Evolutionary conservation across 2,113 vertebrate genomes (phyloP), one percentile per base, ranked within the genome.

Genomic region (Rhinichthys klamathensis): DNA sequence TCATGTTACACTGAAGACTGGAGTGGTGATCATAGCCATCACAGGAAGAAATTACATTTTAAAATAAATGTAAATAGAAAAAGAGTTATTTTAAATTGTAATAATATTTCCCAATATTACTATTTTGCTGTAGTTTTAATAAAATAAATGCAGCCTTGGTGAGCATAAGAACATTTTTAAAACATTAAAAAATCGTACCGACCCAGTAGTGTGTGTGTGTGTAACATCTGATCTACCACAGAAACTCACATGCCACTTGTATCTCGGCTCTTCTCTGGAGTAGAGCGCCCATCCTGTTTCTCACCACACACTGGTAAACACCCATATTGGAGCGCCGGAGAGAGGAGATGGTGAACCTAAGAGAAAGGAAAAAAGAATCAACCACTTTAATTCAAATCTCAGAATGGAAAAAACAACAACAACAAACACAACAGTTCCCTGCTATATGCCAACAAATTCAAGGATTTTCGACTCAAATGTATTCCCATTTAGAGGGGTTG

Each of bases 281-380:
- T 86, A 97, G 91, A 0, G 95, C 94, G 0, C 96, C 96, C 95
- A 95, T 95, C 85, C 96, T 93, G 95, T 96, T 97, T 16, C 96
- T 91, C 15, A 95, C 96, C 1, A 95, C 82, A 2, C 96, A 97
- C 58, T 94, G 96, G 89, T 97, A 97, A 80, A 84, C 93, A 38
- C 96, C 96, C 54, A 94, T 93, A 9, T 97, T 91, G 0, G 91
- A 90, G 69, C 89, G 94, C 90, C 91, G 93, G 84, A 97, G 82
- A 23, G 95, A 94, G n/a, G 94, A 93, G 73, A 97, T 92, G 78
- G 91, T 91, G 61, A 94, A 97, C 93, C 96, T 97, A 25, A 41
- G 51, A 65, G 9, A 82, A 15, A 73, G 83, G 65, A 3, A 85
- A 3, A 84, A 0, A 80, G 51, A 27, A 56, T 27, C 49, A 80